Evolutionary conservation across 1,140 invertebrate genomes (phyloP), one percentile per base, ranked within the genome.

Genomic region (Scaptodrosophila lebanonensis): DNA sequence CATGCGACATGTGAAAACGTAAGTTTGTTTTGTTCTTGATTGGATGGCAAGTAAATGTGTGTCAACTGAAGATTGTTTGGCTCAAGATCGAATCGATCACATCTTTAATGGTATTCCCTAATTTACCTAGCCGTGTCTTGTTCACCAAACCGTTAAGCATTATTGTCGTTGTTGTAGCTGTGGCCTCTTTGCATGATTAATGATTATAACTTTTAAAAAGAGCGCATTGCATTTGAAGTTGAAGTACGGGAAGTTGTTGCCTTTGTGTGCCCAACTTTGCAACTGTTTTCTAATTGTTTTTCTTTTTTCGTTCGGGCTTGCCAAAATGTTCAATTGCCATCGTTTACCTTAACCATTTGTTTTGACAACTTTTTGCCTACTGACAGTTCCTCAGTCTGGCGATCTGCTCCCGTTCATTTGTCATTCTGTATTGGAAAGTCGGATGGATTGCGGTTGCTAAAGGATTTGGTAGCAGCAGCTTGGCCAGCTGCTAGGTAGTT

Each of bases 271-370:
- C 66, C 47, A 61, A 66, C 75, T 82, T 82, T 40, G 75, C 76
- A 82, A 82, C 75, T 82, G 76, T 82, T 82, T 82, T 82, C 75
- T 79, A 82, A 82, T 82, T 82, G 75, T 82, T 77, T 25, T 45
- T 42, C 29, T 29, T 22, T 42, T 54, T 22, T 13, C 51, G 27
- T 36, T 39, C 53, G 27, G 16, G 11, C 17, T 38, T 15, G 35
- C 35, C 6, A 33, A 33, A 13, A 33, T 38, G 13, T 15, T 15
- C 35, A 16, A 38, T 11, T 33, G 35, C 5, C 5, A 3, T 38
- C 35, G 32, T 33, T 33, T 33, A 13, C 3, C 22, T 25, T 25
- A 25, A 25, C 22, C 47, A 59, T 58, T 60, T 65, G 58, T 69
- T 66, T 58, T 79, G 64, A 67, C 67, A 79, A 72, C 57, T 56